phyloP scores from a whole-genome alignment of 2,113 vertebrate genomes.

The Rhombomys opimus region DNA sequence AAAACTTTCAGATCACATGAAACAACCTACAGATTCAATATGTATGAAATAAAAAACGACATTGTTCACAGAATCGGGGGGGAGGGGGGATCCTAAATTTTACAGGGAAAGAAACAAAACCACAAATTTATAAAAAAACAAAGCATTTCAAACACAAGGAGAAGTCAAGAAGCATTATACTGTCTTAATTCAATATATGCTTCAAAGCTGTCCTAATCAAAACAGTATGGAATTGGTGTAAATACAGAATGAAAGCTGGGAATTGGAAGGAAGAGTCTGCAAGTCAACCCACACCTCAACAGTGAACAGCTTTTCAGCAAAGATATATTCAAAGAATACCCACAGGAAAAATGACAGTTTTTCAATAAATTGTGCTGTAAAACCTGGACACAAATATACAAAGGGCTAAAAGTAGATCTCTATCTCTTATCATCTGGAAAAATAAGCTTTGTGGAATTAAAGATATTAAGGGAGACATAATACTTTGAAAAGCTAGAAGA shows the following conservation, averaged over 20 bases:
- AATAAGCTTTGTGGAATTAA: background rate
- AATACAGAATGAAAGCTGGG: background rate
- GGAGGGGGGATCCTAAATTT: no score
- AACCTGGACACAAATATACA: background rate
- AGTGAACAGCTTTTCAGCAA: background rate
- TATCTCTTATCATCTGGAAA: background rate
- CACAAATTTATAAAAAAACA: background rate
- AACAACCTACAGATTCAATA: background rate
- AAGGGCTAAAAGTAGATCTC: background rate
- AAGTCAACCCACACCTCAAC: rapidly evolving
- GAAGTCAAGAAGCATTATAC: background rate
- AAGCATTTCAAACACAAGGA: background rate
- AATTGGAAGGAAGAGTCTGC: background rate
- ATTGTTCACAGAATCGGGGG: no score
- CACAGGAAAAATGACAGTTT: background rate
- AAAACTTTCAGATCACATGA: background rate
- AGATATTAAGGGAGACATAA: background rate
- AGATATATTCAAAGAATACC: background rate
- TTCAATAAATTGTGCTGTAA: background rate
- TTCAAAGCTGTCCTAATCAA: background rate
- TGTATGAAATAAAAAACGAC: background rate
- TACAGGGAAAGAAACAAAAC: background rate
- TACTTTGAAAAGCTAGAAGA: background rate
- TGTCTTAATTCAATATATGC: background rate
- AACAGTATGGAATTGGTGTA: background rate